Evolutionary conservation across 1,140 invertebrate species (phyloP).

Genomic region (Bombyx mandarina): DNA sequence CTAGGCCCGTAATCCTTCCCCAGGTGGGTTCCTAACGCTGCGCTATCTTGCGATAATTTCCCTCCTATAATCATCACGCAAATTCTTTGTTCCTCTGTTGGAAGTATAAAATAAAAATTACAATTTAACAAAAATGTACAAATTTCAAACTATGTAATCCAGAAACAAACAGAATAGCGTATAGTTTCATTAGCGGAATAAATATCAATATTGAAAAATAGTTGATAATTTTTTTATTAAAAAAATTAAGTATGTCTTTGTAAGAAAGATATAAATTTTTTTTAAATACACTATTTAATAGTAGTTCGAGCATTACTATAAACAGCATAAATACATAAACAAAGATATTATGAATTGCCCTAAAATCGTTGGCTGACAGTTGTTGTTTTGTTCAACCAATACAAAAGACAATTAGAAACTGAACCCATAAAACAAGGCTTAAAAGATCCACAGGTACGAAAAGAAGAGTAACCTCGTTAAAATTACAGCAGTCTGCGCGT

Average conservation of each 20-base stretch:
- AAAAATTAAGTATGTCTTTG: no score
- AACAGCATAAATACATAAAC: no score
- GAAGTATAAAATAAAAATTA: constrained; percentile 8
- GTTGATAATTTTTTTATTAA: neutral
- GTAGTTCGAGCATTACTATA: no score
- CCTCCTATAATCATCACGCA: constrained; percentile 32
- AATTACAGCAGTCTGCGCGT: constrained; percentile 13
- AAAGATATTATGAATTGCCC: no score
- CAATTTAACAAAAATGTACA: neutral
- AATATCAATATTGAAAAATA: neutral
- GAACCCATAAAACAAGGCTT: no score
- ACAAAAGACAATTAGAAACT: no score
- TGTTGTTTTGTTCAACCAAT: no score
- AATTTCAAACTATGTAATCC: neutral
- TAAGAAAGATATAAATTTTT: no score
- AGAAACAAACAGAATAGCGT: neutral
- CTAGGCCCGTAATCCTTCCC: constrained; percentile 41
- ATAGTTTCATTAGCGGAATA: neutral
- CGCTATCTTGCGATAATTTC: constrained; percentile 56
- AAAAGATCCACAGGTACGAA: constrained; percentile 1
- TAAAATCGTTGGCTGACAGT: no score
- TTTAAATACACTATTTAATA: no score
- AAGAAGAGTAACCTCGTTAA: constrained; percentile 5
- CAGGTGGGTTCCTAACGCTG: constrained; percentile 43
- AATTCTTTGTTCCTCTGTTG: constrained; percentile 34